Base-by-base conservation (phyloP, 2,888 invertebrate genomes). In the Nymphalis urticae region DNA sequence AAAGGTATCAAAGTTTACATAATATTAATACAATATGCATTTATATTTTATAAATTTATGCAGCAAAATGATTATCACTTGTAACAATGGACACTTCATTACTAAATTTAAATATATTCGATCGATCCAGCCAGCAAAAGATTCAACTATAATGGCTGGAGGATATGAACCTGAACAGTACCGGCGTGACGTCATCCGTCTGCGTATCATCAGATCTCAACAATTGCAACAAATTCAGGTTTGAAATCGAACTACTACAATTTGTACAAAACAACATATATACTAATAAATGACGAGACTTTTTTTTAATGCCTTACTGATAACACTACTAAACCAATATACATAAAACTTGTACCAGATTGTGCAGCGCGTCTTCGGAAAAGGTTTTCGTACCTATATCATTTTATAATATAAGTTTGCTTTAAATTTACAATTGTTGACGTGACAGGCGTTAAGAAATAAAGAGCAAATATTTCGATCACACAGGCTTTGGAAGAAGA, bases 201-300 rank as follows among this genome's bases (percentile, higher is more conserved):
- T 93, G 63, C 86, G 87, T 17, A 91, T 92, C 17, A 84, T 93
- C 21, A 84, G 90, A 27, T 77, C 86, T 0, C 89, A 92, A 65
- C 93, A 94, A 75, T 62, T 79, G 21, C 81, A 92, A 48, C 93
- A 94, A 76, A 94, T 94, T 8, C 83, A 91, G 86, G 94, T 93
- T 73, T n/a, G 19, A 48, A 64, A n/a, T 32, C 10, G 4, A 3
- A 53, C 9, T 19, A 32, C 6, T 32, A 32, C 6, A 32, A 32
- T 32, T 32, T 32, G 5, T 32, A 32, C 1, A 10, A 42, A 42
- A 10, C 10, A 36, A 36, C 9, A 42, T 42, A 9, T 9, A 42
- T 42, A 42, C 9, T 10, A 42, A 10, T 36, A 8, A 36, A 42
- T 3, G 2, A 42, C 3, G 10, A 36, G 8, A 10, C 10, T 1